phyloP scores from a whole-genome alignment of 2,888 invertebrate genomes.

The Allacma fusca region DNA sequence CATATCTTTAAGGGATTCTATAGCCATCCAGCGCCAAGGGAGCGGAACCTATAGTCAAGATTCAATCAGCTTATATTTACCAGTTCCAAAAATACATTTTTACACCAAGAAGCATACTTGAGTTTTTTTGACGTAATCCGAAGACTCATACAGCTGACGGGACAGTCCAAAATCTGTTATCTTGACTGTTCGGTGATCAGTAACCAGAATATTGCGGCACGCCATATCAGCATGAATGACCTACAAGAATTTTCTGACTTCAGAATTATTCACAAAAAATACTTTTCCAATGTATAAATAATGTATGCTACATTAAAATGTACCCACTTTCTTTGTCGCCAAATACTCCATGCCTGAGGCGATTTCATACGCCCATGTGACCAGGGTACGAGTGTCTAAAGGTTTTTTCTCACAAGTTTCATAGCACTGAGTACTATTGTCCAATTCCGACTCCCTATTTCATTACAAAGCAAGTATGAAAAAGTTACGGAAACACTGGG shows the following conservation, averaged over 20 bases:
- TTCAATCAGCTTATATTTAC: neutral
- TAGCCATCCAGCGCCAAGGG: slow-evolving; percentile 25
- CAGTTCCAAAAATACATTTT: too few species aligned
- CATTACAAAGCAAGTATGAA: too few species aligned
- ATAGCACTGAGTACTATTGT: too few species aligned
- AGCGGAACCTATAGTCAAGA: slow-evolving; percentile 11
- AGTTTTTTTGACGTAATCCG: slow-evolving; percentile 27
- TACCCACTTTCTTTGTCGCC: neutral
- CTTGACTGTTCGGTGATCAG: neutral
- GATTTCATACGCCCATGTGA: slow-evolving; percentile 9
- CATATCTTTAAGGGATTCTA: slow-evolving; percentile 17
- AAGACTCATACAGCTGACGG: slow-evolving; percentile 25
- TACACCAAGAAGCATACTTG: neutral
- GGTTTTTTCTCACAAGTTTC: neutral
- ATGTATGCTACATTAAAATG: too few species aligned
- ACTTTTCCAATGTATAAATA: too few species aligned
- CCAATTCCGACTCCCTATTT: too few species aligned
- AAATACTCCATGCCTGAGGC: slow-evolving; percentile 27
- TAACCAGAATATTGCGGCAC: slow-evolving; percentile 13
- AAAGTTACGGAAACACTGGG: too few species aligned
- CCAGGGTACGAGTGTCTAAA: neutral
- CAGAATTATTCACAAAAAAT: too few species aligned
- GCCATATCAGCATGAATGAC: slow-evolving; percentile 29
- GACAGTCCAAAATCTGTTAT: slow-evolving; percentile 26
- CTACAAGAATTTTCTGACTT: neutral